Percentiles rank a stretch among this genome's conserved stretches.
These are phyloP conservation scores for Chirona hameri DNA, from an alignment of 2,888 invertebrate species.

Conservation along the genomic window DNA sequence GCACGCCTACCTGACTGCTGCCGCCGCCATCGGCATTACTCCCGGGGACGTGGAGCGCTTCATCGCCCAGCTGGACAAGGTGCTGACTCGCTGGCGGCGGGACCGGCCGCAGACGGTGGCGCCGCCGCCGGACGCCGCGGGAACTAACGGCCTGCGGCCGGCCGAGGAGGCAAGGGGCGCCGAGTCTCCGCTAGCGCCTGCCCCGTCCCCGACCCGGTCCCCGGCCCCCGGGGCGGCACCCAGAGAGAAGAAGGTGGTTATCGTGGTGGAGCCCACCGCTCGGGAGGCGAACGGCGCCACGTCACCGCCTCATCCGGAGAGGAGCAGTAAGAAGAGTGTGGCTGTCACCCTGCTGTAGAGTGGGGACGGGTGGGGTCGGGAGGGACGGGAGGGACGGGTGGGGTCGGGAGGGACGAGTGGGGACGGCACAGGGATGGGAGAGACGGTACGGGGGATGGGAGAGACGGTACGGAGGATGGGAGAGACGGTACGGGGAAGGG, in stretches of 20 bases:
- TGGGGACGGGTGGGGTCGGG: too few species aligned
- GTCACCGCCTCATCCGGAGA: background rate
- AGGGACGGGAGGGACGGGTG: too few species aligned
- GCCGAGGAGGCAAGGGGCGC: background rate
- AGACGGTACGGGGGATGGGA: too few species aligned
- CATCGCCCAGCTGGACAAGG: slow-evolving; percentile 61
- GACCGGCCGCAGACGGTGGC: background rate
- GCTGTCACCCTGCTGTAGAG: background rate
- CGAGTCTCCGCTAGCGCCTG: background rate
- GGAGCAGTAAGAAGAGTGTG: background rate
- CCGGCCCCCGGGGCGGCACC: background rate
- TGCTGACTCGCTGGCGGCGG: slow-evolving; percentile 48
- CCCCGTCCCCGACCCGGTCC: background rate
- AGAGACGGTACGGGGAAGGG: too few species aligned
- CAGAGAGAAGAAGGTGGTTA: slow-evolving; percentile 7
- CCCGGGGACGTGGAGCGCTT: slow-evolving; percentile 65
- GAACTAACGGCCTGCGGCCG: background rate
- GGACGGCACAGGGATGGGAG: too few species aligned
- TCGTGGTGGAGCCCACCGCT: background rate
- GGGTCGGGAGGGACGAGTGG: too few species aligned
- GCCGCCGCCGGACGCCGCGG: background rate
- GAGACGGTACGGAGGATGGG: too few species aligned
- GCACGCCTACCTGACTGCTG: slow-evolving; percentile 67
- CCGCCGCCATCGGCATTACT: slow-evolving; percentile 66
- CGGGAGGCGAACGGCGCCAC: background rate